Base-by-base conservation (phyloP, 2,797 vertebrate species). In the Myripristis jacobus region DNA sequence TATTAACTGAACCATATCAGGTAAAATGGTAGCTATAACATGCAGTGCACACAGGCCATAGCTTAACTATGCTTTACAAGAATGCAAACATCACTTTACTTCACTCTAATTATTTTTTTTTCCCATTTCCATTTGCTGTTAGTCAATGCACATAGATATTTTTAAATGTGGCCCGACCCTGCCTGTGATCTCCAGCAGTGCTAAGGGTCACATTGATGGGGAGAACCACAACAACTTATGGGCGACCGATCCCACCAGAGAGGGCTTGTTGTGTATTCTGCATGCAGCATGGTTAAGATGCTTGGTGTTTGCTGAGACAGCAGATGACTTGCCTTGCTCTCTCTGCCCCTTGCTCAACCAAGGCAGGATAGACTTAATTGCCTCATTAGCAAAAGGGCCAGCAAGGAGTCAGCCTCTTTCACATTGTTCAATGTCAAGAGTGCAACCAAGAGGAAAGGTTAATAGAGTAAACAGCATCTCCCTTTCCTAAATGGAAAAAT, bases 361-460 rank as follows among this genome's bases (percentile, higher is more conserved):
- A 76, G 80, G 84, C 89, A 92, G 89, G 90, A 88, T 70, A 83
- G 83, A 87, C 89, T 93, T 93, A 93, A 94, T 93, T 92, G 91
- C 90, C 91, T 94, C 92, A 92, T 94, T 95, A 94, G 90, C 87
- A 90, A 91, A 89, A 86, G 79, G 87, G 87, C 88, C 84, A 75
- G 80, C 24, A 51, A 90, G 77, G 85, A 93, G 82, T 83, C 67
- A 52, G 85, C 88, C 75, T 87, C 86, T 80, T 94, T 79, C 83
- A 87, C 90, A 90, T 86, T 90, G 90, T 87, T 93, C 92, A 92
- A 93, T 91, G 92, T 93, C 92, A 93, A 88, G 82, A 82, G 92
- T 88, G 91, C 90, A 89, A 86, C 83, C 68, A 70, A 88, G 91
- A 90, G 88, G 89, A 92, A 93, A 93, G 93, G 91, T 91, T 93